phyloP scores from a whole-genome alignment of 2,113 vertebrate species.

The Anser cygnoides region DNA sequence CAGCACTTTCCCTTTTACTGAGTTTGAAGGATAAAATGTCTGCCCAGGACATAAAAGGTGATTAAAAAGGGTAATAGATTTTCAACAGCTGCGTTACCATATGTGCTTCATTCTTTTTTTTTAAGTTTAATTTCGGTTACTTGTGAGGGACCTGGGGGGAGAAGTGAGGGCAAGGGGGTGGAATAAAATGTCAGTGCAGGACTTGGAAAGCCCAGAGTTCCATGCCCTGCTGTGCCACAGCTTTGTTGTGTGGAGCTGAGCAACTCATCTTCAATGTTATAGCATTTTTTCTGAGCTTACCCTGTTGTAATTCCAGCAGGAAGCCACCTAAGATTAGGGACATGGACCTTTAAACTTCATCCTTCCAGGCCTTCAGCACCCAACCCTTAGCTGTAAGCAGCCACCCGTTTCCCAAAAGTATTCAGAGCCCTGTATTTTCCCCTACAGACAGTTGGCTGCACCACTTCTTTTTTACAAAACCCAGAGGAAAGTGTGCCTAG shows the following conservation, averaged over 20 bases:
- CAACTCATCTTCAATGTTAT: background rate
- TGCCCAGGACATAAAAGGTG: background rate
- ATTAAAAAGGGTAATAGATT: conserved; percentile 62
- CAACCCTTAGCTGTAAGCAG: background rate
- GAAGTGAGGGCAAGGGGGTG: no score
- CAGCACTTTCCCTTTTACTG: background rate
- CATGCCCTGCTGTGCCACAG: background rate
- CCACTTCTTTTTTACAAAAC: background rate
- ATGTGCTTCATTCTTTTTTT: conserved; percentile 35
- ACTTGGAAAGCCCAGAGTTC: background rate
- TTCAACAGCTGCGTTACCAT: conserved; percentile 56
- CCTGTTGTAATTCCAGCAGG: fast-evolving
- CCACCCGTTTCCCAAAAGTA: background rate
- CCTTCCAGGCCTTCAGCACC: background rate
- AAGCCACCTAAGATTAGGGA: background rate
- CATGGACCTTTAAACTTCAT: background rate
- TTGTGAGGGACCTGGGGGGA: background rate
- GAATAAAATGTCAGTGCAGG: background rate
- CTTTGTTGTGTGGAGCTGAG: background rate
- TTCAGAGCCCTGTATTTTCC: background rate
- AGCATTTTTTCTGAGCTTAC: background rate
- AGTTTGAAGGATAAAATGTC: conserved; percentile 16
- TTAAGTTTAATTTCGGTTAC: conserved; percentile 19
- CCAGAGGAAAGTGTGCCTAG: background rate
- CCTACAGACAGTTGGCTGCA: background rate